Base-by-base conservation (phyloP, 1,140 invertebrate genomes). In the Magallana angulata region DNA sequence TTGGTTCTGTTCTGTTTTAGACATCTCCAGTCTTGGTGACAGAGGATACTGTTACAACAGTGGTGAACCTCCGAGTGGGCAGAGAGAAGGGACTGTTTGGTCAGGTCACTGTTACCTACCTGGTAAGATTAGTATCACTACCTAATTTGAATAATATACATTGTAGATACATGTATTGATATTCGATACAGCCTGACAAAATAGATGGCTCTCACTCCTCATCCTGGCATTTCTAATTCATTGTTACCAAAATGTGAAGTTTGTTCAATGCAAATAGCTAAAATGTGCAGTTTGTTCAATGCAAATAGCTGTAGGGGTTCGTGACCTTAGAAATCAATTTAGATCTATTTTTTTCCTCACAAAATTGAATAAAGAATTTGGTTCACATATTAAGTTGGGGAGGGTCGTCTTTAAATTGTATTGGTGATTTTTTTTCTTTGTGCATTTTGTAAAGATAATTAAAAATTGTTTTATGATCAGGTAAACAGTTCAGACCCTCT, bases 21-120 rank as follows among this genome's bases (percentile, higher is more conserved):
- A 60, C 48, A 24, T 90, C 92, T 8, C 91, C 91, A 11, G 71
- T 91, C 12, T n/a, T 89, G 36, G 90, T 91, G 1, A 87, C 56
- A 60, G 93, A 93, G 85, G 86, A 90, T 48, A 82, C 76, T 1
- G 89, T 71, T n/a, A 90, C 87, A 0, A 88, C 87, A 11, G 86
- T 90, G 11, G 88, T 91, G 14, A 89, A 88, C 57, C 57, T 93
- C 11, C 88, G 84, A 24, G 82, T 93, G 4, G 71, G 85, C 60
- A 86, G 93, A 87, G 85, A 87, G 7, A 82, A 84, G 18, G 91
- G 91, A 9, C 87, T 82, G 18, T 91, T 90, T 89, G 90, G 88
- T 18, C 87, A 87, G 68, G 90, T 93, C 56, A 90, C 82, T n/a
- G 91, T 93, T 2, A 89, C 83, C 3, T 93, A 90, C 60, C 64